Evolutionary conservation across 2,888 invertebrate species (phyloP).

Genomic region (Stegophylla sp.): DNA sequence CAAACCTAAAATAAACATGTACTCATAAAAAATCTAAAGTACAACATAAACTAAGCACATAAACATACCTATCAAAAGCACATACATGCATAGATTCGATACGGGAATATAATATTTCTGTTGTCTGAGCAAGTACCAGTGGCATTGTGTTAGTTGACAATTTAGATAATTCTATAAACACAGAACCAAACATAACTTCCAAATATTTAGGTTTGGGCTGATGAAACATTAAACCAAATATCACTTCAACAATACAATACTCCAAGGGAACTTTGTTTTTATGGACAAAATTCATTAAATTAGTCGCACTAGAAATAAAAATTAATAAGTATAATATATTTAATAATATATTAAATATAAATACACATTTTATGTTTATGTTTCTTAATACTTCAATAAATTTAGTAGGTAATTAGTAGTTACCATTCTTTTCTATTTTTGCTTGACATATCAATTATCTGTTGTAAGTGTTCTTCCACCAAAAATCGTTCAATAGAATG

Average conservation of each 20-base stretch:
- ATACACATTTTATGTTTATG: background rate
- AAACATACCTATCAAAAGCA: slow-evolving; percentile 83
- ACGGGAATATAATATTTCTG: slow-evolving; percentile 93
- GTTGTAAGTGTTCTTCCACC: slow-evolving; percentile 95
- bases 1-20: slow-evolving; percentile 74
- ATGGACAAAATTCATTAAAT: slow-evolving; percentile 88
- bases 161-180: slow-evolving; percentile 95
- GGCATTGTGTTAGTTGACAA: slow-evolving; percentile 96
- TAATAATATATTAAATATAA: background rate
- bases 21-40: background rate
- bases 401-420: slow-evolving; percentile 60
- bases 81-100: slow-evolving; percentile 97
- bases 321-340: background rate
- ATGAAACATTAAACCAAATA: slow-evolving; percentile 92
- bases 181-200: slow-evolving; percentile 92
- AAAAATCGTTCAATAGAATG: slow-evolving; percentile 97
- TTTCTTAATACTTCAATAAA: background rate
- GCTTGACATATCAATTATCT: slow-evolving; percentile 87
- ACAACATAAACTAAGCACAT: background rate
- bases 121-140: slow-evolving; percentile 93
- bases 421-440: slow-evolving; percentile 92
- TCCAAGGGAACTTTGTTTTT: slow-evolving; percentile 94
- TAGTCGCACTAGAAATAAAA: slow-evolving; percentile 73
- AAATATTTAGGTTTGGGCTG: slow-evolving; percentile 87
- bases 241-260: slow-evolving; percentile 97